Evolutionary conservation across 1,140 invertebrate species (phyloP), one percentile per base, ranked within the genome.

Genomic region (Drosophila micromelanica): DNA sequence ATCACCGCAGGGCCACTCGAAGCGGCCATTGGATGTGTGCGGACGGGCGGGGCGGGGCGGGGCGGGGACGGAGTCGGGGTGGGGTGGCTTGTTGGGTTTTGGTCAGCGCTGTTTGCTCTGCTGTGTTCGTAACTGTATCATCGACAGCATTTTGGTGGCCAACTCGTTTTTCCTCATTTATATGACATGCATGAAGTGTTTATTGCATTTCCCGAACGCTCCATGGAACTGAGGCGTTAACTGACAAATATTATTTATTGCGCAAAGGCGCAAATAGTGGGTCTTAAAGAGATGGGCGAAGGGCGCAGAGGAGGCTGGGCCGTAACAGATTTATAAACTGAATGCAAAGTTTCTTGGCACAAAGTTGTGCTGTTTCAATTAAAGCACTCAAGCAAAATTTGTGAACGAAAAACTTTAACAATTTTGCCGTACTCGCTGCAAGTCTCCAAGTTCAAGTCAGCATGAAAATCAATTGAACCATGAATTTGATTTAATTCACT

Each of bases 401-500:
- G 56, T 56, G 32, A 45, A 15, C 49, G 27, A 54, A 69, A 62
- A 71, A 71, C 51, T 72, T 62, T 61, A 75, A 72, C 60, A 67
- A 72, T 71, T 75, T 71, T 69, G 52, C 57, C 54, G 37, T 42
- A 54, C 35, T 62, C 32, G 27, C 23, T 54, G 48, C 12, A 30
- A 42, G 61, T 43, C 40, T 40, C 40, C 38, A 40, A 35, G 63
- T 71, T 48, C 72, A 74, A 72, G 51, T 67, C 68, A 62, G 73
- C 56, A 72, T 57, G 64, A 62, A 75, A 72, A 62, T 78, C 76
- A 78, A 78, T 78, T 78, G 76, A 78, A 78, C 68, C 76, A 63
- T 73, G 48, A 78, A 78, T 72, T 78, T 78, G 73, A 78, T 78
- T 78, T 78, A 78, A 78, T 78, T 78, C 73, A 67, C 67, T 43